Base-by-base conservation (phyloP, 1,140 invertebrate species). In the Nasonia giraulti region DNA sequence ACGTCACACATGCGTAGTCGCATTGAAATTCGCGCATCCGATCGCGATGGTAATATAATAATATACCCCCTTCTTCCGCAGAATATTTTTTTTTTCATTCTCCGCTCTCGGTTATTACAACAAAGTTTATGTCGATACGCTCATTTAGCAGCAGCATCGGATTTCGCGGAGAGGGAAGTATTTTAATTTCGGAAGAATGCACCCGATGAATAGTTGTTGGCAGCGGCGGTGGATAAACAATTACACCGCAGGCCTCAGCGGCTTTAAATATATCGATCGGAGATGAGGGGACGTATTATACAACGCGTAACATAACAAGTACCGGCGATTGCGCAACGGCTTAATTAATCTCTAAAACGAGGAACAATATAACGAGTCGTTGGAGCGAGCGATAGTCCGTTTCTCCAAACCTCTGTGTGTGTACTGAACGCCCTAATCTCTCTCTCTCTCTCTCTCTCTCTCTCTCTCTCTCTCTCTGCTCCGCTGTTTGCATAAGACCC, bases 1-100 rank as follows among this genome's bases (percentile, higher is more conserved):
- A 62, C 55, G 55, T 62, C 55, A 75, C 40, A 77, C 44, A 17
- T 23, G 2, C 20, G 6, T 31, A 27, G 8, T 11, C 6, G 12
- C 50, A 78, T 78, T 37, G 31, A 78, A 62, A 50, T 77, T 50
- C 44, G 44, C 31, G 17, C 75, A 12, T 27, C 40, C 75, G 27
- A n/a, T 44, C 47, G 0, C 40, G 44, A 55, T 20, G 55, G 20
- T 33, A 50, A 62, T 55, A 78, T 23, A 23, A 47, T 14, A 50
- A 44, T 5, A 1, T 7, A 17, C 7, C 14, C 47, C 12, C 47
- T 14, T 50, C 47, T 50, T 14, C 47, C 47, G 47, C 11, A 50
- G 14, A 50, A 50, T 17, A 17, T 50, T 14, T 1, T 47, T 12
- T 55, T n/a, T 17, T 62, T n/a, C n/a, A 7, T 62, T 6, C 17